Percentiles rank a stretch among this genome's conserved stretches.
phyloP scores from a whole-genome alignment of 2,888 invertebrate species.

The Drosophila gaucha region DNA sequence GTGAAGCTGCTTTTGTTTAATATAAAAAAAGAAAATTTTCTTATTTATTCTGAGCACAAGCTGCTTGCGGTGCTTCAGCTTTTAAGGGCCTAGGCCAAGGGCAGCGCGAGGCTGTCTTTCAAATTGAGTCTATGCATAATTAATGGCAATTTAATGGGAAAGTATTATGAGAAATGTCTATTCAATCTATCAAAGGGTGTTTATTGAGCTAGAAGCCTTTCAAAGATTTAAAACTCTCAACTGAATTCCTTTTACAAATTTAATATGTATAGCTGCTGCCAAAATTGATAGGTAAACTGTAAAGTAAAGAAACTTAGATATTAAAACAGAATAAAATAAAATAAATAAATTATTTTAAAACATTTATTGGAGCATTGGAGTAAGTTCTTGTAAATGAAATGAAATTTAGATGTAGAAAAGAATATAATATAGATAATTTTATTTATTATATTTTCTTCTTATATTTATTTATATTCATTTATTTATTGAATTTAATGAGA shows the following conservation, averaged over 20 bases:
- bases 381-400: no score
- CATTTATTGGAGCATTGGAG: no score
- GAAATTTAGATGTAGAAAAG: no score
- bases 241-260: neutral
- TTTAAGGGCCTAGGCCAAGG: conserved; percentile 54
- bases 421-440: no score
- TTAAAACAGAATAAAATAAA: no score
- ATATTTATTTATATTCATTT: no score
- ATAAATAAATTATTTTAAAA: no score
- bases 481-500: conserved; percentile 17
- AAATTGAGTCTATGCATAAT: conserved; percentile 48
- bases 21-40: conserved; percentile 28
- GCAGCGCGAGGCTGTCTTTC: conserved; percentile 16
- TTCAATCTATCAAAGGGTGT: conserved; percentile 9
- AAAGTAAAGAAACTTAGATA: no score
- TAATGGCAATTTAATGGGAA: conserved; percentile 24
- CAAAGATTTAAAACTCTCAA: neutral
- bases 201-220: neutral
- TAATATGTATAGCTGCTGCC: no score
- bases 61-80: conserved; percentile 32
- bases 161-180: conserved; percentile 10
- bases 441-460: no score
- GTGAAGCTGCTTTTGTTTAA: conserved; percentile 60
- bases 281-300: no score
- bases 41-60: conserved; percentile 21